These are phyloP conservation scores for Caenorhabditis tropicalis DNA, from an alignment of 1,140 invertebrate species.

Conservation along the genomic window DNA sequence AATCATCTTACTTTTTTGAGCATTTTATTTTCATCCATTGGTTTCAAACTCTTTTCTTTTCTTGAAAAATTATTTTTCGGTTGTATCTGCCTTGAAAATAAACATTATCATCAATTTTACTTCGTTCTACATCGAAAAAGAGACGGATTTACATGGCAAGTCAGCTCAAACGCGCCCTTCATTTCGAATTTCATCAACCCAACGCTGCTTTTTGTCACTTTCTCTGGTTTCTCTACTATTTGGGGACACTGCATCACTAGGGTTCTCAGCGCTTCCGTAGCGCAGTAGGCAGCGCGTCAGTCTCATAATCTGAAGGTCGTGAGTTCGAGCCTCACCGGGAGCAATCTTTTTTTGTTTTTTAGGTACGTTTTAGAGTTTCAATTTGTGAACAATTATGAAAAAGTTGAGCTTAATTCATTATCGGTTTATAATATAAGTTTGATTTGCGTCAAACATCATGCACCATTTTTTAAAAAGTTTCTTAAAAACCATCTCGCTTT, in stretches of 20 bases:
- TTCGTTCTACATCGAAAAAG: neutral
- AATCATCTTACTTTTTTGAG: slow-evolving; percentile 7
- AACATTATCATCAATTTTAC: neutral
- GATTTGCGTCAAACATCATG: too few relatives aligned
- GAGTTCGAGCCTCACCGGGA: slow-evolving; percentile 88
- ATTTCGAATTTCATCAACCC: neutral
- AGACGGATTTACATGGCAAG: too few relatives aligned
- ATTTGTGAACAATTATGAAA: too few relatives aligned
- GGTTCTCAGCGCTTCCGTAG: slow-evolving; percentile 47
- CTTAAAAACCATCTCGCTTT: too few relatives aligned
- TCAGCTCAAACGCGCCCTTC: too few relatives aligned
- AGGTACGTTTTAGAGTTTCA: too few relatives aligned
- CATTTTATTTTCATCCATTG: slow-evolving; percentile 42
- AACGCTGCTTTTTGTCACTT: neutral
- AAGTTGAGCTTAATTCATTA: too few relatives aligned
- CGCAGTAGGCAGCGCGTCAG: slow-evolving; percentile 77
- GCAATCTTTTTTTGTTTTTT: slow-evolving; percentile 38
- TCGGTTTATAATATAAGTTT: too few relatives aligned
- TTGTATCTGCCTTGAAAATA: neutral
- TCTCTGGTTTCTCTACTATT: neutral
- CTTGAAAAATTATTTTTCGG: neutral
- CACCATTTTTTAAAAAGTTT: too few relatives aligned
- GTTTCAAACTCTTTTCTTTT: slow-evolving; percentile 5
- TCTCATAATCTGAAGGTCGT: slow-evolving; percentile 96
- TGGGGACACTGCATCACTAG: neutral